Conservation (phyloP, 2,797 vertebrate genomes). For the Cheirogaleus major region DNA sequence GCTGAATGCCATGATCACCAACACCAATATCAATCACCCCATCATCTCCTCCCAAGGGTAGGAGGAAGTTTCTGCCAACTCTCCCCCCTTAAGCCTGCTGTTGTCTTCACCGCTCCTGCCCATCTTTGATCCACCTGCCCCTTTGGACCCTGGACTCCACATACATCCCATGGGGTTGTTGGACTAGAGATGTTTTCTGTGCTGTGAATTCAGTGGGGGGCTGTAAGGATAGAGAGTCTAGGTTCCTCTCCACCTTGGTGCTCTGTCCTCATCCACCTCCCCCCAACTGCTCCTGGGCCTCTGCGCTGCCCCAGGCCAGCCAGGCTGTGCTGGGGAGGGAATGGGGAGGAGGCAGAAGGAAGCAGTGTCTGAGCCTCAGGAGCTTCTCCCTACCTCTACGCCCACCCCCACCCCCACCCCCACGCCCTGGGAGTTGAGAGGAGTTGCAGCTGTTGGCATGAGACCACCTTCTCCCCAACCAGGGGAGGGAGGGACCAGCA, state of each 20-base stretch:
- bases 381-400: background rate
- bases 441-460: conserved; percentile 59
- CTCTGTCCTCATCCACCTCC: conserved; percentile 62
- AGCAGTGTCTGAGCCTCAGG: conserved; percentile 48
- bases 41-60: conserved; percentile 97
- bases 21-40: conserved; percentile 99
- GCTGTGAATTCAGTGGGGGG: conserved; percentile 71
- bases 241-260: conserved; percentile 64
- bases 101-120: conserved; percentile 60
- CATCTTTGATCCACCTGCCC: conserved; percentile 66
- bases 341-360: conserved; percentile 47
- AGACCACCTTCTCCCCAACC: conserved; percentile 32
- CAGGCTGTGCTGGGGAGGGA: conserved; percentile 39
- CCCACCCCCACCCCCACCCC: background rate
- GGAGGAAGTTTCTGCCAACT: conserved; percentile 71
- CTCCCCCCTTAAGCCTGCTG: conserved; percentile 63
- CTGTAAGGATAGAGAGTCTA: background rate
- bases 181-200: conserved; percentile 44
- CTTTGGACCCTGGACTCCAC: conserved; percentile 62
- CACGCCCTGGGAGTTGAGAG: conserved; percentile 50
- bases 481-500: conserved; percentile 69
- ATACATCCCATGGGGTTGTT: conserved; percentile 64
- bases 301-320: conserved; percentile 38
- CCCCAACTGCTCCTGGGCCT: conserved; percentile 54
- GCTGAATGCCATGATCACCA: conserved; percentile 98